Conservation (phyloP, 2,888 invertebrate species). For the Rapana venosa region DNA sequence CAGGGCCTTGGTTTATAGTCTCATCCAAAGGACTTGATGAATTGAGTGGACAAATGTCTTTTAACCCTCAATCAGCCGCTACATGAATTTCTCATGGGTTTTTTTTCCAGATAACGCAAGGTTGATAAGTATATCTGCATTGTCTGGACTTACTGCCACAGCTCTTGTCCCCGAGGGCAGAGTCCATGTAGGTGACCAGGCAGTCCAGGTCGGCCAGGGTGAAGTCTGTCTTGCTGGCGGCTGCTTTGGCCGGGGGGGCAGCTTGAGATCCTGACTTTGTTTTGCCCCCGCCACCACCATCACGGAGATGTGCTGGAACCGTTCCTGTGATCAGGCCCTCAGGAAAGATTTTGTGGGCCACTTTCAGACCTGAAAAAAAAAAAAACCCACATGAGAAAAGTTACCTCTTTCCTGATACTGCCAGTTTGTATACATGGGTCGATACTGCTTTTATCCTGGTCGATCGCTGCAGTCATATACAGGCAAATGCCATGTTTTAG, state of each 20-base stretch:
- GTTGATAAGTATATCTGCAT: no score
- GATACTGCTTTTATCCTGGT: no score
- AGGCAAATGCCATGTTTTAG: no score
- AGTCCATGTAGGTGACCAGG: constrained; percentile 68
- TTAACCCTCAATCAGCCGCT: not conserved
- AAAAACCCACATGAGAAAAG: no score
- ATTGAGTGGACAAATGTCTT: not conserved
- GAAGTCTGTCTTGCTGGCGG: constrained; percentile 59
- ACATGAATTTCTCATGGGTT: not conserved
- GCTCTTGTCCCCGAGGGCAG: constrained; percentile 69
- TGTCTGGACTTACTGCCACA: constrained; percentile 68
- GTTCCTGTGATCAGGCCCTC: constrained; percentile 75
- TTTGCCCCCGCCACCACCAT: constrained; percentile 33
- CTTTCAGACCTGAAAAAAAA: constrained; percentile 71
- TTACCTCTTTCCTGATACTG: no score
- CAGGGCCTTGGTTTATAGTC: no score
- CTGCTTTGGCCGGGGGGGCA: constrained; percentile 43
- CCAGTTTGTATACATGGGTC: no score
- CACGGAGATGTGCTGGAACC: constrained; percentile 63
- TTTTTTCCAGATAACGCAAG: not conserved
- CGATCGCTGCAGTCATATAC: no score
- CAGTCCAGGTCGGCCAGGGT: constrained; percentile 65
- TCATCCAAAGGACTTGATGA: no score
- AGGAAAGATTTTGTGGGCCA: constrained; percentile 75
- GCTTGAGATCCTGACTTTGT: constrained; percentile 38